A percentile compares a stretch with the other conserved stretches of the same genome.
Evolutionary conservation across 1,140 invertebrate species (phyloP).

Genomic region (Ericerus pela): DNA sequence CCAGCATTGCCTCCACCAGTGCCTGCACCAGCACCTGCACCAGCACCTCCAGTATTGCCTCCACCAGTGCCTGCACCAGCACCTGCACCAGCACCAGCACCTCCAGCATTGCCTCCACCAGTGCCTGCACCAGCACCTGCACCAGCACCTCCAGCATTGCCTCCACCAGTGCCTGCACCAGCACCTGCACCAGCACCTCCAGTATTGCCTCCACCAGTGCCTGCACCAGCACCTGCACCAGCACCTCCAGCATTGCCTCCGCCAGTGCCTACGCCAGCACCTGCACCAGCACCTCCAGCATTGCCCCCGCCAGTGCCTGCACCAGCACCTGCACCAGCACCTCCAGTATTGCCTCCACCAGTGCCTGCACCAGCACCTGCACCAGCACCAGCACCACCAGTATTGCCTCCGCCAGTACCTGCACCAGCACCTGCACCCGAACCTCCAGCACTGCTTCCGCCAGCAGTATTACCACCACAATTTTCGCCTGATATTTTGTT

Average conservation of each 20-base stretch:
- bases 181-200: too few species aligned
- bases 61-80: background rate
- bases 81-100: background rate
- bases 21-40: too few species aligned
- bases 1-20: too few species aligned
- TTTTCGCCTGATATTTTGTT: too few species aligned
- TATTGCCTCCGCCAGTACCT: background rate
- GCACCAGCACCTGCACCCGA: background rate
- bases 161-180: too few species aligned
- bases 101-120: background rate
- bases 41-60: background rate
- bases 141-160: background rate
- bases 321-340: background rate
- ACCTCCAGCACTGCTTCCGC: background rate
- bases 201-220: too few species aligned
- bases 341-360: background rate
- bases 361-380: background rate
- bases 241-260: too few species aligned
- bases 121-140: slow-evolving; percentile 6
- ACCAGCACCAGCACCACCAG: background rate
- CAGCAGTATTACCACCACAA: background rate
- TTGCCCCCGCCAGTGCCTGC: slow-evolving; percentile 7
- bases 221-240: too few species aligned
- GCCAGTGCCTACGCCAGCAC: slow-evolving; percentile 5
- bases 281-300: slow-evolving; percentile 14